These are phyloP conservation scores for Leptopilina myrica DNA, from an alignment of 2,888 invertebrate genomes.

Conservation along the genomic window DNA sequence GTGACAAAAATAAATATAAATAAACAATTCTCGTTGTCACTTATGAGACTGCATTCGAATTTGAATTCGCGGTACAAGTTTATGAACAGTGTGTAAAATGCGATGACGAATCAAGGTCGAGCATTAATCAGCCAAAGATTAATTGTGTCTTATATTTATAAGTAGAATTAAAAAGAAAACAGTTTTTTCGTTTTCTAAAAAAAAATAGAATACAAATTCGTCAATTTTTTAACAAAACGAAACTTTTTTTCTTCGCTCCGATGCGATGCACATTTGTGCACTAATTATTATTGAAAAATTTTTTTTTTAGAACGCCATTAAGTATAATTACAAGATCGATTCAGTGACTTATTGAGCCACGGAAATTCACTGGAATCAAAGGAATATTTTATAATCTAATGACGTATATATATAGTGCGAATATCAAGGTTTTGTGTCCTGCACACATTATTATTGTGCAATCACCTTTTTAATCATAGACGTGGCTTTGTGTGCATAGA, in stretches of 20 bases:
- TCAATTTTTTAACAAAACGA: no score
- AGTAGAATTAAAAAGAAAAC: not conserved
- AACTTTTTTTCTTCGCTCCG: not conserved
- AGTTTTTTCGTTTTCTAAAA: not conserved
- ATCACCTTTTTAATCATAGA: constrained; percentile 25
- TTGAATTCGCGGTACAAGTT: not conserved
- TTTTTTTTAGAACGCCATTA: constrained; percentile 1
- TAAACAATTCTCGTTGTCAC: not conserved
- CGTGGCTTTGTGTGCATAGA: not conserved
- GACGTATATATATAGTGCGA: constrained; percentile 1
- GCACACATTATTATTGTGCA: constrained; percentile 5
- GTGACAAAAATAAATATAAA: not conserved
- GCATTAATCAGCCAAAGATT: constrained; percentile 50
- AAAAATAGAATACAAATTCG: not conserved
- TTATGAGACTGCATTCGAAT: constrained; percentile 12
- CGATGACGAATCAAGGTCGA: constrained; percentile 39
- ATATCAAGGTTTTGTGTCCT: constrained; percentile 2
- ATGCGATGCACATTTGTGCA: not conserved
- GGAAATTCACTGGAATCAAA: not conserved
- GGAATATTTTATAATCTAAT: constrained; percentile 26
- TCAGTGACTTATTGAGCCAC: not conserved
- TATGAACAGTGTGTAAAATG: not conserved
- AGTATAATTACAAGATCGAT: not conserved
- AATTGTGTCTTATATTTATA: constrained; percentile 38
- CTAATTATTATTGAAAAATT: not conserved